Conservation (phyloP, 2,113 vertebrate genomes). For the Galbula dea region DNA sequence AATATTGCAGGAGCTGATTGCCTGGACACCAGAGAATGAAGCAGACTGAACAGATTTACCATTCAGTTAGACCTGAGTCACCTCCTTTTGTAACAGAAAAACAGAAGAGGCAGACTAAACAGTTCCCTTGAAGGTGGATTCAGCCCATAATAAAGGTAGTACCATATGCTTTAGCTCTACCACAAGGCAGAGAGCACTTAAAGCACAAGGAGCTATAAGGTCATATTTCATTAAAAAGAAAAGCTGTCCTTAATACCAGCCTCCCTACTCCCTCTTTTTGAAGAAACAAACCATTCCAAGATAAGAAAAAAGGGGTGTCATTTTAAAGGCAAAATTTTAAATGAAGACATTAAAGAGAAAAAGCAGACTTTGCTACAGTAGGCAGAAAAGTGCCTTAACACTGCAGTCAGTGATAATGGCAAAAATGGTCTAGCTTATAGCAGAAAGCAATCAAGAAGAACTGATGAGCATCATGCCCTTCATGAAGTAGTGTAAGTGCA, state of each 20-base stretch:
- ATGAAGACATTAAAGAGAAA: not conserved
- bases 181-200: not conserved
- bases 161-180: not conserved
- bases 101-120: not conserved
- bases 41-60: not conserved
- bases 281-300: not conserved
- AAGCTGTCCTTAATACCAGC: not conserved
- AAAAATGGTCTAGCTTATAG: not conserved
- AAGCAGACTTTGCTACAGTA: not conserved
- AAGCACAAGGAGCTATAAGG: not conserved
- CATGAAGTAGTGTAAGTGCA: not conserved
- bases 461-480: conserved; percentile 11
- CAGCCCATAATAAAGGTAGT: not conserved
- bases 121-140: not conserved
- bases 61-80: not conserved
- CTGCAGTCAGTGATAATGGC: not conserved
- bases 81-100: not conserved
- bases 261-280: not conserved
- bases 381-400: not conserved
- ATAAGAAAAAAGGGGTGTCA: not conserved
- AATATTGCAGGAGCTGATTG: not conserved
- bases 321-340: not conserved
- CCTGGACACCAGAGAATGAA: not conserved
- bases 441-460: conserved; percentile 24
- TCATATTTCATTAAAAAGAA: not conserved